These are phyloP conservation scores for Heliocidaris tuberculata DNA, from an alignment of 35 echinoderm and acorn worm genomes.

Conservation along the genomic window DNA sequence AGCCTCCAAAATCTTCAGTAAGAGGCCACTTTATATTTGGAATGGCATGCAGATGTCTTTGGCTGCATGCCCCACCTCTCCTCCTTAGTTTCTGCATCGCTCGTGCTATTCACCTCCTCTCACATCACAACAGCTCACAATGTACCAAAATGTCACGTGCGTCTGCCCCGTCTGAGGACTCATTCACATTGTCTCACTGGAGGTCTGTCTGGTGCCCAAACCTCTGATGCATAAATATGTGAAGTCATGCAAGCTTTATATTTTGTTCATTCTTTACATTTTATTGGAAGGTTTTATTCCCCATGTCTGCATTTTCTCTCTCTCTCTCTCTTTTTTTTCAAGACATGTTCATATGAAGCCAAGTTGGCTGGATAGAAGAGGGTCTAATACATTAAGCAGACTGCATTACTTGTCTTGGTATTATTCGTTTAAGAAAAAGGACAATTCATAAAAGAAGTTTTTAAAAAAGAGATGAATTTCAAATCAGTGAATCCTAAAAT, in stretches of 20 bases:
- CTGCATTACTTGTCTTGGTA: background rate
- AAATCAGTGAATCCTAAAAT: too few species aligned
- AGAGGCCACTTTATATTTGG: constrained; percentile 10
- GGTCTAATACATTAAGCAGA: too few species aligned
- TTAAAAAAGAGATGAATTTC: too few species aligned
- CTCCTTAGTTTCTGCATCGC: background rate
- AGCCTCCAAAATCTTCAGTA: background rate
- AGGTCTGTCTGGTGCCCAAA: background rate
- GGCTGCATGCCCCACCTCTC: background rate
- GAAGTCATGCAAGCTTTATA: too few species aligned
- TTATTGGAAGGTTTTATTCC: too few species aligned
- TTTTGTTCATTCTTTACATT: too few species aligned
- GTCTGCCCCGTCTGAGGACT: too few species aligned
- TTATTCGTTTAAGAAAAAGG: background rate
- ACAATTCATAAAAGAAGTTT: background rate
- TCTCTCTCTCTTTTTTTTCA: too few species aligned
- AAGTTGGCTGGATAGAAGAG: too few species aligned
- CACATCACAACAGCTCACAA: background rate
- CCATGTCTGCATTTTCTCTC: too few species aligned
- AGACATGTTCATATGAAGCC: too few species aligned
- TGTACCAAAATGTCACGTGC: background rate
- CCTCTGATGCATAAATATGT: background rate
- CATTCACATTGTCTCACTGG: background rate
- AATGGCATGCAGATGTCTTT: constrained; percentile 3
- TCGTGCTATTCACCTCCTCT: background rate